Evolutionary conservation across 2,113 vertebrate genomes (phyloP).

Genomic region (Tricholaema leucomelas): DNA sequence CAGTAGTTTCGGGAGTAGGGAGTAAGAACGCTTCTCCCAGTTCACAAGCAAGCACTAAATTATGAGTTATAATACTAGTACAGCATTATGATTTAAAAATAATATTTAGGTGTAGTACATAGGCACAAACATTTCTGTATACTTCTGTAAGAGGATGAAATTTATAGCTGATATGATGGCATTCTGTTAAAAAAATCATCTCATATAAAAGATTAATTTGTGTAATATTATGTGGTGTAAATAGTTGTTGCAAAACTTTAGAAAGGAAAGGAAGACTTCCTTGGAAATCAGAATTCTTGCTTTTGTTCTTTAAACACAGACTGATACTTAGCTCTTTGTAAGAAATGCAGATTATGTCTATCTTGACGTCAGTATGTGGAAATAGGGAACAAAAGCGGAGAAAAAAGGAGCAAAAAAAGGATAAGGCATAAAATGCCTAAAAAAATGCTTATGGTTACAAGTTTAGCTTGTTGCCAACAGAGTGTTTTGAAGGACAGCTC

Average conservation of each 20-base stretch:
- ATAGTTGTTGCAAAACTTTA: slow-evolving; percentile 33
- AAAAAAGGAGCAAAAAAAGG: background rate
- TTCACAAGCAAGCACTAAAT: background rate
- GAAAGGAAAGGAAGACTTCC: slow-evolving; percentile 26
- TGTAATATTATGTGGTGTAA: background rate
- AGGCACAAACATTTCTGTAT: slow-evolving; percentile 19
- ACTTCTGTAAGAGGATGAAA: slow-evolving; percentile 43
- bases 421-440: background rate
- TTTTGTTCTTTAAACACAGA: background rate
- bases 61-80: background rate
- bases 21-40: slow-evolving; percentile 17
- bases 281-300: slow-evolving; percentile 11
- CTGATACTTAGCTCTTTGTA: slow-evolving; percentile 17
- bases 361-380: slow-evolving; percentile 24
- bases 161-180: slow-evolving; percentile 28
- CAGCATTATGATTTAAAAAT: background rate
- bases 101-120: slow-evolving; percentile 21
- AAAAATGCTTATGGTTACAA: background rate
- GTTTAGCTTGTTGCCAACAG: background rate
- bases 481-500: background rate
- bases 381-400: background rate
- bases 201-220: background rate
- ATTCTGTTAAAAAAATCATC: slow-evolving; percentile 26
- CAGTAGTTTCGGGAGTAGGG: slow-evolving; percentile 14
- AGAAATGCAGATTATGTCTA: background rate